phyloP scores from a whole-genome alignment of 2,888 invertebrate genomes.

The Coleophora deauratella region DNA sequence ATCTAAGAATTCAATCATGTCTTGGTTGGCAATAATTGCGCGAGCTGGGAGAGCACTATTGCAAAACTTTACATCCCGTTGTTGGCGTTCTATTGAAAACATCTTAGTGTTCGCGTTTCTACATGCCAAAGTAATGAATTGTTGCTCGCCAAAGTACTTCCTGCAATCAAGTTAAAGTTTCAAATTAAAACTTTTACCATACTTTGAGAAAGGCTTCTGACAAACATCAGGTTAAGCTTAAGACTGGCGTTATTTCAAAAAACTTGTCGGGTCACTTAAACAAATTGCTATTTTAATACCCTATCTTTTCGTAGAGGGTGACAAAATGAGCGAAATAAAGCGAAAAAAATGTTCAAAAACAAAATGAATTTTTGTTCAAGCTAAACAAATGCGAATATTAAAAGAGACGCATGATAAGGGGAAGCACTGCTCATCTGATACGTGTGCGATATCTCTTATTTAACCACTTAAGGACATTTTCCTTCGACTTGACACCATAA shows the following conservation, averaged over 20 bases:
- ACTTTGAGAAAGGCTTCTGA: constrained; percentile 27
- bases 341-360: too few relatives aligned
- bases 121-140: constrained; percentile 55
- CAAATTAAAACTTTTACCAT: constrained; percentile 36
- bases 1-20: constrained; percentile 68
- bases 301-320: neutral
- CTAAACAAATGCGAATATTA: too few relatives aligned
- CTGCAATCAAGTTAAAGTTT: constrained; percentile 49
- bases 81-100: constrained; percentile 64
- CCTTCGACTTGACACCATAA: too few relatives aligned
- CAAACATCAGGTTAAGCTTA: constrained; percentile 11
- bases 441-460: too few relatives aligned
- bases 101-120: constrained; percentile 56
- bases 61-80: constrained; percentile 61
- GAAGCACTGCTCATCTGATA: too few relatives aligned
- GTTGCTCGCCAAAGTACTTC: constrained; percentile 52
- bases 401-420: neutral
- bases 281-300: neutral
- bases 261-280: too few relatives aligned
- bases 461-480: too few relatives aligned
- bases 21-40: constrained; percentile 62
- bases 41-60: constrained; percentile 55
- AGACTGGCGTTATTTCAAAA: too few relatives aligned
- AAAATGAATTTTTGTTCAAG: too few relatives aligned
- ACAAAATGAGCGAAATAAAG: too few relatives aligned